These are phyloP conservation scores for Tilapia sparmanii DNA, from an alignment of 2,113 vertebrate species.

Conservation along the genomic window DNA sequence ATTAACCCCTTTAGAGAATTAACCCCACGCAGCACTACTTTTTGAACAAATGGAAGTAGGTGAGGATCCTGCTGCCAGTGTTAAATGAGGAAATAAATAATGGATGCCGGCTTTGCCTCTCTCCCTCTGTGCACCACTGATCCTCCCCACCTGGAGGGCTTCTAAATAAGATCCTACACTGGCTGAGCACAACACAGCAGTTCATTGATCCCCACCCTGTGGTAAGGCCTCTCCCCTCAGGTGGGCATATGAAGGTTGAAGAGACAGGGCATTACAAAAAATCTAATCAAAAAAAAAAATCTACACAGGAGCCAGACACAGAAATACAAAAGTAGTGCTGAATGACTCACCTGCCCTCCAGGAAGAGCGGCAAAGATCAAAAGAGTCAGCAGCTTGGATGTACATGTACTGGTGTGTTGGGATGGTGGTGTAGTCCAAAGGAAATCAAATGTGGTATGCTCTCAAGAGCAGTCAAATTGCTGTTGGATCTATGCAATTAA, in stretches of 20 bases:
- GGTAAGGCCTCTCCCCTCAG: constrained; percentile 44
- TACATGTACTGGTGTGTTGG: neutral
- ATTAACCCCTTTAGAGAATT: constrained; percentile 65
- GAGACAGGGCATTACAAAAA: constrained; percentile 20
- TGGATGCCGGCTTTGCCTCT: constrained; percentile 46
- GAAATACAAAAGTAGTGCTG: neutral
- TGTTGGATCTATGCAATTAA: constrained; percentile 15
- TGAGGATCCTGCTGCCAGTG: constrained; percentile 39
- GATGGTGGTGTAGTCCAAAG: neutral
- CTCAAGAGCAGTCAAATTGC: constrained; percentile 1
- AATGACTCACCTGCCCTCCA: constrained; percentile 30
- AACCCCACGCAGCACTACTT: constrained; percentile 37
- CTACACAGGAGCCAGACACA: neutral
- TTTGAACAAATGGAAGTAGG: constrained; percentile 52
- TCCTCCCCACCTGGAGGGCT: constrained; percentile 60
- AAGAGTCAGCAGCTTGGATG: constrained; percentile 6
- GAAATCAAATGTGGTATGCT: constrained; percentile 14
- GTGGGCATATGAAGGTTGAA: constrained; percentile 50
- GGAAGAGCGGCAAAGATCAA: constrained; percentile 5
- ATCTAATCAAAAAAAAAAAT: neutral
- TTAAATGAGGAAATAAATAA: constrained; percentile 65
- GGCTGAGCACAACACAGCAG: constrained; percentile 52
- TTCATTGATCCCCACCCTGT: constrained; percentile 58
- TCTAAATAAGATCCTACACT: constrained; percentile 56
- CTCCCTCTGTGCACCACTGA: constrained; percentile 44